Evolutionary conservation across 2,113 vertebrate genomes (phyloP), one percentile per base, ranked within the genome.

Genomic region (Pithys albifrons): DNA sequence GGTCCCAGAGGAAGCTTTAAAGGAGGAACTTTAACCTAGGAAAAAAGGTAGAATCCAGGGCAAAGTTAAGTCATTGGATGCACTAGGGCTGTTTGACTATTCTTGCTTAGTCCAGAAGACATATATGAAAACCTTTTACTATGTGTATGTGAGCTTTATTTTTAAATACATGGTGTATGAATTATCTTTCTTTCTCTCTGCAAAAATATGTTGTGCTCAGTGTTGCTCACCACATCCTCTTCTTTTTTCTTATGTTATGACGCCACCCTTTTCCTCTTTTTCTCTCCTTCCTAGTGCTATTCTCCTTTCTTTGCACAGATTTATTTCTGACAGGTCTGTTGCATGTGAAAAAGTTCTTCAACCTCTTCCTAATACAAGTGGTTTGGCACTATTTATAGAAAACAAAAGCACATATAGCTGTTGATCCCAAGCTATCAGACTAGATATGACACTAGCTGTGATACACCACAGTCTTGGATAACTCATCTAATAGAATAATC

Each of bases 181-280:
- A 89, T 95, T 96, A 49, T 78, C 75, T 84, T 88, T 89, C 82
- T 88, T 93, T 86, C 86, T 88, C 59, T 88, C 77, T 69, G 31
- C 9, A 61, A 73, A 89, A 90, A 48, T 23, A 10, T 81, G 29
- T 48, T 39, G 65, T 74, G 7, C 31, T 52, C 19, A 52, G 15
- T 24, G 74, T 85, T 45, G 8, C 11, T 75, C 33, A 17, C 7
- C 31, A 24, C 12, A 23, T 58, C 4, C 77, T 27, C 45, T 61
- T 52, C 25, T 5, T 48, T 81, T 91, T 77, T 71, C 65, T 55
- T 48, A 9, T 8, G 3, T 43, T 45, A 19, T 41, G 61, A 71
- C 31, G 70, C 39, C 14, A 18, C 13, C 19, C 16, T 49, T 80
- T 43, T 7, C 19, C 23, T 72, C 12, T 41, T 2, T 64, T 20